Base-by-base conservation (phyloP, 2,113 vertebrate genomes). In the Hydrolagus affinis region DNA sequence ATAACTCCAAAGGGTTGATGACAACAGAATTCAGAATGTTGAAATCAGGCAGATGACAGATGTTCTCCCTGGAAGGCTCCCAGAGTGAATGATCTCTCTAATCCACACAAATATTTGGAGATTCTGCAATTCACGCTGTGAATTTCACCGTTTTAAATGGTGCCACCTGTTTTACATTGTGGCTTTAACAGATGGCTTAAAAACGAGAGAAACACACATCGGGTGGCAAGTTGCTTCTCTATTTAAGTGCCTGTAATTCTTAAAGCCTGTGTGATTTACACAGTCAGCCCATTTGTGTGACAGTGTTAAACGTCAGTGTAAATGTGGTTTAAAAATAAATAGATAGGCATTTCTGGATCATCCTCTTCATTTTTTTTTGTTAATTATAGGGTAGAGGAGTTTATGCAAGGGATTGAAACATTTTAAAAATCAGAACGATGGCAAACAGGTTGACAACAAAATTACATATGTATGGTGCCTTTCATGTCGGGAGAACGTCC, bases 11-110 rank as follows among this genome's bases (percentile, higher is more conserved):
- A 66, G 78, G 78, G 60, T 83, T 83, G 78, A 66, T 66, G 12
- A 68, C 32, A 83, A 68, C 78, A 83, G 60, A 83, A 83, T 19
- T 32, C 78, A 21, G 59, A 30, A 15, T 83, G 78, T 83, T 68
- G 78, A 83, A 83, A 25, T 66, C 78, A 83, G 78, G 78, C 78
- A 83, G 8, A 83, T 83, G 78, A 83, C 78, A 83, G 78, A 83
- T 83, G 78, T 83, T 83, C 64, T 83, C 62, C 78, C 78, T 83
- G 6, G 78, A 83, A 83, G 23, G 59, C 78, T 83, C 28, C 15
- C 25, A 21, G 62, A 83, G 78, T 68, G 60, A 83, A 83, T 83
- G 60, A 83, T 83, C 78, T 83, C 78, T 66, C 62, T 66, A 83
- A 83, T 83, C 78, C 9, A 28, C 59, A 83, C 78, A 83, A 83